Base-by-base conservation (phyloP, 2,888 invertebrate genomes). In the Meganola albula region DNA sequence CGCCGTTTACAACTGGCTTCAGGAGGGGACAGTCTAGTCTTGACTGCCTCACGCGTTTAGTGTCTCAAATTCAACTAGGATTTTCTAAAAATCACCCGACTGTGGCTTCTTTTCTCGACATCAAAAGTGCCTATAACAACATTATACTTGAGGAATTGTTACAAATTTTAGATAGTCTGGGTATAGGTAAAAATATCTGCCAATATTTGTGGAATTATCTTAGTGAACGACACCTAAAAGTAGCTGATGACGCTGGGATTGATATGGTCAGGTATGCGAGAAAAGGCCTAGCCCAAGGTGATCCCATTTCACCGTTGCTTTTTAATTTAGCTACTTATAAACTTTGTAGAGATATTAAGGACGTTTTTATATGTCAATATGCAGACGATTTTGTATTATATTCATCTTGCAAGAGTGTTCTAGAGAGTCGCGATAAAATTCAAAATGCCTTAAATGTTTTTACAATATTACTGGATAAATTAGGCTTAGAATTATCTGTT, bases 11-110 rank as follows among this genome's bases (percentile, higher is more conserved):
- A n/a, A 20, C 13, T 4, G 28, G 28, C 4, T 34, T 34, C 11
- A 13, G 34, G 10, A 34, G 25, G 10, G 14, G n/a, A 10, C 13
- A 24, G n/a, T 34, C 33, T n/a, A 18, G 24, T 24, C 10, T 27
- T 1, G 27, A 33, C n/a, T 16, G 27, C 10, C 11, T 14, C 11
- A 11, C 10, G 11, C 24, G 23, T 10, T 11, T 30, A 11, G 24
- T 24, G 1, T 24, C 30, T 3, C 4, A n/a, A n/a, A 24, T 31
- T 12, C 30, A 31, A 18, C 11, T 24, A 11, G 16, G 9, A 2
- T 31, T 24, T 11, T 24, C 24, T 2, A 24, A 24, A 31, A 18
- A 31, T 5, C 6, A 12, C 12, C 7, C 10, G 16, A 31, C 31
- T 0, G 12, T 4, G 5, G 31, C 31, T 8, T 18, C 12, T 31